Evolutionary conservation across 2,888 invertebrate species (phyloP).

Genomic region (Philaethria dido): DNA sequence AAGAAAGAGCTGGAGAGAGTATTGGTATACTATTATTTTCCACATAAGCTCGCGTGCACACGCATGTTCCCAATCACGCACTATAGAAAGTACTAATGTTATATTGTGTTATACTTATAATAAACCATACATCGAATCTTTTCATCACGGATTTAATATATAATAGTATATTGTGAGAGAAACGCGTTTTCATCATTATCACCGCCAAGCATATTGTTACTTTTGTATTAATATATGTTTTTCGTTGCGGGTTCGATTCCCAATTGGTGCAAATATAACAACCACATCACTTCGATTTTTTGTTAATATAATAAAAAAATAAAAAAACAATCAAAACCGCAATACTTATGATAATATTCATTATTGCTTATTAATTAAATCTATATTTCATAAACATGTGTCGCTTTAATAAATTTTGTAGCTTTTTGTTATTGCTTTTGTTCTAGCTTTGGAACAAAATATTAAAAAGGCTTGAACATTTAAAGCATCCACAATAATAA

Average conservation of each 20-base stretch:
- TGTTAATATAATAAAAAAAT: background rate
- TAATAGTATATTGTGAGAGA: background rate
- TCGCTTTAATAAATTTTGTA: background rate
- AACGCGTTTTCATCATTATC: background rate
- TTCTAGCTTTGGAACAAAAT: background rate
- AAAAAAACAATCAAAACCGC: background rate
- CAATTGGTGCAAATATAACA: background rate
- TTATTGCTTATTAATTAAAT: constrained; percentile 5
- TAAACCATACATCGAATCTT: background rate
- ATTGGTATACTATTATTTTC: constrained; percentile 12
- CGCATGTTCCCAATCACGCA: constrained; percentile 34
- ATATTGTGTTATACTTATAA: constrained; percentile 4
- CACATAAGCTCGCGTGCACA: constrained; percentile 31
- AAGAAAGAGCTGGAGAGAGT: constrained; percentile 28
- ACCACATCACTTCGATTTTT: background rate
- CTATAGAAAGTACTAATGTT: constrained; percentile 27
- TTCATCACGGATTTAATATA: constrained; percentile 13
- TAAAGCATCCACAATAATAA: background rate
- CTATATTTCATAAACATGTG: constrained; percentile 7
- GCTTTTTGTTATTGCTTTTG: background rate
- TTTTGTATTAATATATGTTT: background rate
- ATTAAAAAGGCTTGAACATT: background rate
- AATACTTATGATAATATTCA: background rate
- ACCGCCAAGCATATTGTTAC: background rate
- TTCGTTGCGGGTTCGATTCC: background rate